Conservation (phyloP, 2,888 invertebrate genomes). For the Eulithis prunata region DNA sequence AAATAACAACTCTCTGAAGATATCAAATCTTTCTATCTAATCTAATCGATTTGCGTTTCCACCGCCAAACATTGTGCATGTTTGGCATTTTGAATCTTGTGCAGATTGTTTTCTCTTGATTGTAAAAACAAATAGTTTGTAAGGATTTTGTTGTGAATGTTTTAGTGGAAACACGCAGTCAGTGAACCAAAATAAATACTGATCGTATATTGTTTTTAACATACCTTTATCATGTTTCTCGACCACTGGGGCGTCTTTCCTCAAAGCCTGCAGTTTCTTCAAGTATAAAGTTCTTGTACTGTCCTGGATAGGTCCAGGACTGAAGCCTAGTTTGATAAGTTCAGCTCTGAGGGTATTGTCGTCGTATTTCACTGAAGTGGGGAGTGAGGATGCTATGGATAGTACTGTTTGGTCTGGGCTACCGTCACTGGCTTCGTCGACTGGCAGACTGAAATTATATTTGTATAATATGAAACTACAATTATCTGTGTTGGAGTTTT, state of each 20-base stretch:
- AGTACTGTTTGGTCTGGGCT: conserved; percentile 67
- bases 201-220: background rate
- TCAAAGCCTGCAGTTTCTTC: conserved; percentile 87
- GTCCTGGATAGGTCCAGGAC: conserved; percentile 91
- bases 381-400: conserved; percentile 83
- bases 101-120: too few relatives aligned
- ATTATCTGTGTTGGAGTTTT: too few relatives aligned
- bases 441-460: conserved; percentile 58
- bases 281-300: conserved; percentile 91
- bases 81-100: too few relatives aligned
- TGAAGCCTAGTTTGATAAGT: conserved; percentile 86
- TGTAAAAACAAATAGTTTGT: too few relatives aligned
- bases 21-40: too few relatives aligned
- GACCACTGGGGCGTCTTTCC: conserved; percentile 55
- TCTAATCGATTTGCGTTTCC: too few relatives aligned
- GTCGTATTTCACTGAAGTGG: conserved; percentile 80
- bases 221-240: conserved; percentile 55
- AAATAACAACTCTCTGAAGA: too few relatives aligned
- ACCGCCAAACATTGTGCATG: too few relatives aligned
- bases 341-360: conserved; percentile 87
- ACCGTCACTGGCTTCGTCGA: conserved; percentile 60
- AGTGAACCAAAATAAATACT: too few relatives aligned
- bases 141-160: too few relatives aligned
- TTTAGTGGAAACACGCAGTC: too few relatives aligned
- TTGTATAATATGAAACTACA: too few relatives aligned